Conservation (phyloP, 2,113 vertebrate species). For the Oncorhynchus kisutch region DNA sequence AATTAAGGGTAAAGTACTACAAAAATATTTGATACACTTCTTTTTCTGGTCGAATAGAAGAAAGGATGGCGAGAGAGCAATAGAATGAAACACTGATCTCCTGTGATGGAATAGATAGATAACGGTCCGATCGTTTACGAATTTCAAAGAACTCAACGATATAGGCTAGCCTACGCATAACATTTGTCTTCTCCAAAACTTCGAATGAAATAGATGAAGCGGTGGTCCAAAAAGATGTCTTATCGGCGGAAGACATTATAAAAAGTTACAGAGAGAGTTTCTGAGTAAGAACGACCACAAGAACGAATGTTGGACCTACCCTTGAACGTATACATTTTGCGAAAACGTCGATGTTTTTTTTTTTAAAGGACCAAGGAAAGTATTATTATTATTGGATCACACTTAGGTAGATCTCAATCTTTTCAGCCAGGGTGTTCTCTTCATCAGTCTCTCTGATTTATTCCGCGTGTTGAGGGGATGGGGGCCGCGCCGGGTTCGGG, state of each 20-base stretch:
- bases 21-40: constrained; percentile 75
- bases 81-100: constrained; percentile 27
- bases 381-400: neutral
- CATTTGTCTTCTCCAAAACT: neutral
- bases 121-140: constrained; percentile 12
- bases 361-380: neutral
- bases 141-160: neutral
- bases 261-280: constrained; percentile 24
- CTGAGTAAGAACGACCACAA: constrained; percentile 2
- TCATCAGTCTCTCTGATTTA: neutral
- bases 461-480: constrained; percentile 54
- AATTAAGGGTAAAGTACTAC: constrained; percentile 79
- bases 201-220: constrained; percentile 4
- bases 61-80: constrained; percentile 42
- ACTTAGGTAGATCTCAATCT: constrained; percentile 19
- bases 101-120: neutral
- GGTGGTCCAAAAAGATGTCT: neutral
- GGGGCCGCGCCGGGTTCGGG: constrained; percentile 77
- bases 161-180: neutral
- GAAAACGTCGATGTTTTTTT: neutral
- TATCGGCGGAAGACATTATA: constrained; percentile 21
- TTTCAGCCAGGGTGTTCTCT: neutral
- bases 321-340: constrained; percentile 2
- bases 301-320: constrained; percentile 30
- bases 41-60: constrained; percentile 32